Percentiles rank a stretch among this genome's conserved stretches.
Evolutionary conservation across 1,140 invertebrate genomes (phyloP).

Genomic region (Drosophila trapezifrons): DNA sequence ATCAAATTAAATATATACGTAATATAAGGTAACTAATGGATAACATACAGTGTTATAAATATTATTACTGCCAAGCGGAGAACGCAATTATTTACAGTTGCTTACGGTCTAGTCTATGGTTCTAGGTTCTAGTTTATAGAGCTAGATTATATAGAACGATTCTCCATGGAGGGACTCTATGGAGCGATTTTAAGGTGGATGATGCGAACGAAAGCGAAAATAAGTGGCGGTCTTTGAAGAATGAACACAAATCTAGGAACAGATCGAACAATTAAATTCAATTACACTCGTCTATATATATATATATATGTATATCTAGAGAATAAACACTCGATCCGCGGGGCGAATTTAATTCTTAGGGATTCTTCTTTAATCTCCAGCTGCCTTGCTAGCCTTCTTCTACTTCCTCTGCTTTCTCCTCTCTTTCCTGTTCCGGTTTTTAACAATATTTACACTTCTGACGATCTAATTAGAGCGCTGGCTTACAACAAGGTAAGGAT

Average conservation of each 20-base stretch:
- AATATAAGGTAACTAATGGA: conserved; percentile 40
- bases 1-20: conserved; percentile 40
- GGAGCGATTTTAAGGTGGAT: conserved; percentile 18
- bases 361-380: conserved; percentile 63
- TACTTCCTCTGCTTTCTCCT: conserved; percentile 7
- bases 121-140: conserved; percentile 43
- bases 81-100: conserved; percentile 46
- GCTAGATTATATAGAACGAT: conserved; percentile 39
- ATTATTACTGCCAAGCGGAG: conserved; percentile 42
- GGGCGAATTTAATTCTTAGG: conserved; percentile 49
- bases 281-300: conserved; percentile 19
- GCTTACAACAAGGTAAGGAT: conserved; percentile 65
- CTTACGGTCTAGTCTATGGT: conserved; percentile 28
- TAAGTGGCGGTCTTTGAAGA: conserved; percentile 11
- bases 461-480: conserved; percentile 59
- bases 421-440: conserved; percentile 29
- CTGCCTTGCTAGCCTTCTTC: conserved; percentile 36
- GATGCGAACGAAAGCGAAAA: conserved; percentile 32
- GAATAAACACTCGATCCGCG: conserved; percentile 30
- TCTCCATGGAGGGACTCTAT: conserved; percentile 20
- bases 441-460: conserved; percentile 77
- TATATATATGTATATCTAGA: conserved; percentile 18
- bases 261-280: conserved; percentile 34
- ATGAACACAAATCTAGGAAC: conserved; percentile 56
- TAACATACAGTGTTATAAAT: conserved; percentile 46